Evolutionary conservation across 1,140 invertebrate species (phyloP), one percentile per base, ranked within the genome.

Genomic region (Ectropis grisescens): DNA sequence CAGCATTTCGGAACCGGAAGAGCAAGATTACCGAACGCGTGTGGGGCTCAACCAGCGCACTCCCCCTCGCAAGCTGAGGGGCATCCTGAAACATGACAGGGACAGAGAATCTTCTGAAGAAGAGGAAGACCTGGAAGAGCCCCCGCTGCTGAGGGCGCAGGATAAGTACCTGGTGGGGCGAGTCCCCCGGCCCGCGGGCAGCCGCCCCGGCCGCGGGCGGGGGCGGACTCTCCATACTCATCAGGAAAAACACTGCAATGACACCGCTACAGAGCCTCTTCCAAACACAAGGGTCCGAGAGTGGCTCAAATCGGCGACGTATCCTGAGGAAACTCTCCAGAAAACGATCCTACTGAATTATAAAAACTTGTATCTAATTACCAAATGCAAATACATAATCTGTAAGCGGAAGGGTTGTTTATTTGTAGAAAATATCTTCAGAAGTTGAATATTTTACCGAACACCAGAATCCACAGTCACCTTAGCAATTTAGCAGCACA

Each of bases 171-270:
- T 70, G n/a, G 56, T 70, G 22, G 66, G 66, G 3, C 49, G 50
- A 0, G 66, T 70, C 2, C 62, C 66, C 0, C 43, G 53, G 12
- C 47, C 47, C 0, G 29, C 52, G 0, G 66, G 66, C 1, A 26
- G 49, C 5, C 67, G 59, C 36, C 62, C 58, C 7, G 62, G 62
- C 5, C 45, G n/a, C n/a, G n/a, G n/a, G 62, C 0, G 62, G 62
- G 0, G 66, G 59, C 0, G 66, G 62, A 1, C 41, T 70, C 1
- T 47, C 62, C 0, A 54, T 67, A 15, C 33, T 70, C 3, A 48
- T 66, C 13, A 48, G 34, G 41, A 62, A 50, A 37, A 58, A 65
- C 33, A n/a, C n/a, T n/a, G n/a, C n/a, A n/a, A n/a, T n/a, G n/a
- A n/a, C n/a, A n/a, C n/a, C n/a, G n/a, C n/a, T n/a, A n/a, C n/a